Evolutionary conservation across 2,888 invertebrate species (phyloP).

Genomic region (Lysandra coridon): DNA sequence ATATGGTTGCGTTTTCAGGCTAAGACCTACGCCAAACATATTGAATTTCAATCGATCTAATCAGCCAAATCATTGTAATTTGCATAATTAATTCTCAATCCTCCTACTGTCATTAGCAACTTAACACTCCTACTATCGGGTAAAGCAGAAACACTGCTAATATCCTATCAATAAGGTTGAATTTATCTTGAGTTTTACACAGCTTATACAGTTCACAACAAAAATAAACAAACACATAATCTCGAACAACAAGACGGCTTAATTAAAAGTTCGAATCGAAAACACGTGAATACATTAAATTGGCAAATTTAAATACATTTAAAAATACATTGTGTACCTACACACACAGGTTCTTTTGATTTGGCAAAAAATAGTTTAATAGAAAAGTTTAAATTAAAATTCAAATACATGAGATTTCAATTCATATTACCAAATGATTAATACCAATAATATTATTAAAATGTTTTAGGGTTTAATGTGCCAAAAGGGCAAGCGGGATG

Average conservation of each 20-base stretch:
- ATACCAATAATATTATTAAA: too few relatives aligned
- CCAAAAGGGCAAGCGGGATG: too few relatives aligned
- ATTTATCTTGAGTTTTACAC: slow-evolving; percentile 35
- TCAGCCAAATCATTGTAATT: slow-evolving; percentile 16
- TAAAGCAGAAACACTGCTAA: neutral
- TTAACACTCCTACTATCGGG: neutral
- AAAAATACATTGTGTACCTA: slow-evolving; percentile 3
- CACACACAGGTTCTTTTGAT: neutral
- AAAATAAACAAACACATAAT: slow-evolving; percentile 56
- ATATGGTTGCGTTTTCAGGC: neutral
- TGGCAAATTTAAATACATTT: slow-evolving; percentile 26
- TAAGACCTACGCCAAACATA: neutral
- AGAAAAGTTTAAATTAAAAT: neutral
- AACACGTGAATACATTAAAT: slow-evolving; percentile 51
- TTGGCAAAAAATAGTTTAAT: neutral
- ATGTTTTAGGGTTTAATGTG: too few relatives aligned
- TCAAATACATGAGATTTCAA: too few relatives aligned
- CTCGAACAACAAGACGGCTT: slow-evolving; percentile 61
- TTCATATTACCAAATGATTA: too few relatives aligned
- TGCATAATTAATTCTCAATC: slow-evolving; percentile 19
- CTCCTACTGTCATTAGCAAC: slow-evolving; percentile 30
- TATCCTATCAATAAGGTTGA: neutral
- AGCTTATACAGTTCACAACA: slow-evolving; percentile 47
- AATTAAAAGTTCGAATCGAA: slow-evolving; percentile 60
- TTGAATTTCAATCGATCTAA: neutral